phyloP scores from a whole-genome alignment of 2,888 invertebrate species.

The Bombylius major region DNA sequence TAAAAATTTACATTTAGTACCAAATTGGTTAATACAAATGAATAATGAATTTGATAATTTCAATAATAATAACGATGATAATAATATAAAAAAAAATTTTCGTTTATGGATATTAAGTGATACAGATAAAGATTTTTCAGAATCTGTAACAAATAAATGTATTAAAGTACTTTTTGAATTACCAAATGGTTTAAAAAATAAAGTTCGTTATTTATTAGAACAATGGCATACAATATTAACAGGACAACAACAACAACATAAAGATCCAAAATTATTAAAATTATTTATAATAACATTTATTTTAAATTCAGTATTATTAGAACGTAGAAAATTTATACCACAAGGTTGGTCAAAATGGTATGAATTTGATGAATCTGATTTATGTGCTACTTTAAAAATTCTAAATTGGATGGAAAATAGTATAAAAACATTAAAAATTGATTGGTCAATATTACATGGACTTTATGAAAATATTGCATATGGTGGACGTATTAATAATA shows the following conservation, averaged over 20 bases:
- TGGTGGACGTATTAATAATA: slow-evolving; percentile 73
- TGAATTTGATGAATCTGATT: slow-evolving; percentile 74
- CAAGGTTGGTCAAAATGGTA: slow-evolving; percentile 85
- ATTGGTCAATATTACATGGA: slow-evolving; percentile 67
- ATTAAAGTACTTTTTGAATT: slow-evolving; percentile 72
- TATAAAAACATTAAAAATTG: slow-evolving; percentile 22
- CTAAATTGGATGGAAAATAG: slow-evolving; percentile 29
- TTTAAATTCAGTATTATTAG: slow-evolving; percentile 81
- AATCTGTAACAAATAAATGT: slow-evolving; percentile 61
- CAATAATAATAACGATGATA: neutral
- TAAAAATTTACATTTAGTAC: slow-evolving; percentile 69
- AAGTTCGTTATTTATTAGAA: slow-evolving; percentile 60
- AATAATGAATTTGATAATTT: slow-evolving; percentile 42
- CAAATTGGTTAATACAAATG: slow-evolving; percentile 54
- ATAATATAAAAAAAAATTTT: slow-evolving; percentile 44
- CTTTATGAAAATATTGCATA: slow-evolving; percentile 69
- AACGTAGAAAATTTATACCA: slow-evolving; percentile 83
- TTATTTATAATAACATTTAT: slow-evolving; percentile 69
- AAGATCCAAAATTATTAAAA: slow-evolving; percentile 39
- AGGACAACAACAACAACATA: neutral
- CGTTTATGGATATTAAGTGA: slow-evolving; percentile 81
- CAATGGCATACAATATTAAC: slow-evolving; percentile 42
- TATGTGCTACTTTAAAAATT: slow-evolving; percentile 57
- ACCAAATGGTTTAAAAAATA: slow-evolving; percentile 75
- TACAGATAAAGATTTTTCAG: slow-evolving; percentile 61